Conservation (phyloP, 2,113 vertebrate genomes). For the Macrotis lagotis region DNA sequence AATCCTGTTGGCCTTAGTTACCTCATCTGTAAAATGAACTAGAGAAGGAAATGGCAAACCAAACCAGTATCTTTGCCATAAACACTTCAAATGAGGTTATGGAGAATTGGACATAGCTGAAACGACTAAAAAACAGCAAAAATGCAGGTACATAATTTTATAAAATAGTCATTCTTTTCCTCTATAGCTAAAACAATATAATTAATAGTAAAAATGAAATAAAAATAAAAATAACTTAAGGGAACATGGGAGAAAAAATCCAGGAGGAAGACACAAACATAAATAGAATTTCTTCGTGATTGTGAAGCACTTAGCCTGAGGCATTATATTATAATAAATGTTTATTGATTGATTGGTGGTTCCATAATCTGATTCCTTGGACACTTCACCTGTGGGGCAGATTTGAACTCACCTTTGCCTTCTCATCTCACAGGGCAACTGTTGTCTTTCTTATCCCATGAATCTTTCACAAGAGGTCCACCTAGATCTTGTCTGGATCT, state of each 20-base stretch:
- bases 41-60: no score
- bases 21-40: no score
- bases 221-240: not conserved
- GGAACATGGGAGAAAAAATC: not conserved
- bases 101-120: not conserved
- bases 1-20: no score
- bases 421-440: not conserved
- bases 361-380: no score
- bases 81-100: not conserved
- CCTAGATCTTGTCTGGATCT: no score
- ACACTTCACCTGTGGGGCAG: no score
- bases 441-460: no score
- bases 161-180: conserved; percentile 9
- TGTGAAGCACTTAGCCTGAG: not conserved
- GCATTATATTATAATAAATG: not conserved
- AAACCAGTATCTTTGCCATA: not conserved
- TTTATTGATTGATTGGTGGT: not conserved
- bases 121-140: not conserved
- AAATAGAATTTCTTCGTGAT: not conserved
- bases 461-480: no score
- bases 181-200: not conserved
- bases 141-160: not conserved
- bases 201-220: conserved; percentile 18
- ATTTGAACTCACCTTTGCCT: not conserved
- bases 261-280: not conserved